Base-by-base conservation (phyloP, 2,888 invertebrate genomes). In the Rhagium mordax region DNA sequence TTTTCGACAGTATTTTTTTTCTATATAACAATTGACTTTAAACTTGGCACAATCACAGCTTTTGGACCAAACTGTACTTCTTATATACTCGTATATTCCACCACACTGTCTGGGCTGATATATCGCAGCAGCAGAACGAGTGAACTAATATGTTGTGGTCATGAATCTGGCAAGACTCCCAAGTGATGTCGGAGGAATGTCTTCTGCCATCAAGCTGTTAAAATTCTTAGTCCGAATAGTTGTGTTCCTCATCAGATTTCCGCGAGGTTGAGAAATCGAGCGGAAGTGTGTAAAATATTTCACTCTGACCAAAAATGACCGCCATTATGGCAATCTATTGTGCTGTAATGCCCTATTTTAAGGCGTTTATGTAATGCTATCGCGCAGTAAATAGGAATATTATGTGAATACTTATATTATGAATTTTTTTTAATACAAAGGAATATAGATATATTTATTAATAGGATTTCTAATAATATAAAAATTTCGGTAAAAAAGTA, bases 201-300 rank as follows among this genome's bases (percentile, higher is more conserved):
- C 85, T 84, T 83, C 21, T 55, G 81, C 78, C 78, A 81, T 83
- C 83, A 79, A 80, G 83, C 85, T 84, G 84, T 85, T 85, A 84
- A 85, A 85, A 85, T 86, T 86, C 86, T 85, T 85, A 83, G 83
- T 78, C 78, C 76, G 80, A 85, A 86, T 85, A 84, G 85, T 85
- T 85, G 79, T 75, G 82, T 80, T 81, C 81, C 78, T 80, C 78
- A 72, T 79, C 81, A 81, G 81, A 80, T 80, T 80, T 78, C 77
- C 77, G 78, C 74, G 57, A 21, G 55, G 57, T 47, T 67, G 67
- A 47, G 67, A 67, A 67, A 67, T 67, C 57, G 67, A 41, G 65
- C 20, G 65, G 65, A 65, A 65, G 53, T 13, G 16, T 53, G 55
- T 47, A 20, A 55, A 57, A 67, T 67, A 67, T 67, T 67, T 67